phyloP scores from a whole-genome alignment of 1,140 invertebrate species.

The Drosophila kohkoa region DNA sequence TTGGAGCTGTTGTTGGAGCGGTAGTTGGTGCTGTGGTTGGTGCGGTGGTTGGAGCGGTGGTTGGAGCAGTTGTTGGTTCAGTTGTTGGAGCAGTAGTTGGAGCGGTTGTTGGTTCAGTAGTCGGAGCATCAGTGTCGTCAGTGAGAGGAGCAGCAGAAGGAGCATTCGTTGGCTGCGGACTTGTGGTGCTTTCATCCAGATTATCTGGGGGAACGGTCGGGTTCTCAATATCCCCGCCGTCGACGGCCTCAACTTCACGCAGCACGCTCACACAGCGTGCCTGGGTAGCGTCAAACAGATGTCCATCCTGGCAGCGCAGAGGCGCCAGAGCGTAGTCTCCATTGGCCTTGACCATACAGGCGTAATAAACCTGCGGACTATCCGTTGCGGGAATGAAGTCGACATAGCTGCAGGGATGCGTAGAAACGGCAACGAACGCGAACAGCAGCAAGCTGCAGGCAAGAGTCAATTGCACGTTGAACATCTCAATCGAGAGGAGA shows the following conservation, averaged over 20 bases:
- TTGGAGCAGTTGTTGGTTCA: background rate
- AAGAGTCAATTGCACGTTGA: constrained; percentile 17
- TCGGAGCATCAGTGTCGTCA: background rate
- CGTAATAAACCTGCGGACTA: constrained; percentile 49
- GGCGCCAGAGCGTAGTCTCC: constrained; percentile 45
- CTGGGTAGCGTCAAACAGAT: constrained; percentile 38
- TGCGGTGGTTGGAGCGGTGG: background rate
- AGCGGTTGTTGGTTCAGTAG: background rate
- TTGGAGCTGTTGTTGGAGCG: background rate
- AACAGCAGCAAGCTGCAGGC: constrained; percentile 17
- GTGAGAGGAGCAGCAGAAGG: background rate
- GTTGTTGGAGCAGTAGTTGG: background rate
- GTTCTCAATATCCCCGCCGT: constrained; percentile 67
- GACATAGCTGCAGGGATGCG: constrained; percentile 35
- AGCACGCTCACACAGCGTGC: constrained; percentile 31
- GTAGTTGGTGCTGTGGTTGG: constrained; percentile 9
- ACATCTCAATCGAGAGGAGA: constrained; percentile 13
- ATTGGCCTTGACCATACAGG: constrained; percentile 34
- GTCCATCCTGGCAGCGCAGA: constrained; percentile 45
- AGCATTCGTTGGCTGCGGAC: background rate
- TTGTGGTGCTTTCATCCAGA: constrained; percentile 36
- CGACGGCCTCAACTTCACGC: constrained; percentile 10
- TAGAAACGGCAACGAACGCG: background rate
- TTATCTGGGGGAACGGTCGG: constrained; percentile 60
- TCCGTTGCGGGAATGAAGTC: constrained; percentile 52